These are phyloP conservation scores for Porites australiensis DNA, from an alignment of 64 coral and sea anemone species.

Conservation along the genomic window DNA sequence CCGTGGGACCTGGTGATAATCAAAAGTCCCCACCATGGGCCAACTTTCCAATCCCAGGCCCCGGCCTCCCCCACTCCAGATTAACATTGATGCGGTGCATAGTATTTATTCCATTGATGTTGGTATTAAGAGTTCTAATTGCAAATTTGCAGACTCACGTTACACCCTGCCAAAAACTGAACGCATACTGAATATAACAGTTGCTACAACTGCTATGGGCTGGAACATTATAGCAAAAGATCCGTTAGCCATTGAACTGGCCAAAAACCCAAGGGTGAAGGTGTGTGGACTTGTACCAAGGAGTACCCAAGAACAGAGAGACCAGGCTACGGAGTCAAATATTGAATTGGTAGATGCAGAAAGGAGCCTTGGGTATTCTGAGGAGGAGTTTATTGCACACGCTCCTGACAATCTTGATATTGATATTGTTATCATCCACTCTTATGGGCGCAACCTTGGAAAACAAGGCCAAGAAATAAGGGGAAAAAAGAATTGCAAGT, in stretches of 20 bases:
- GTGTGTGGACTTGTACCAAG: slow-evolving; percentile 13
- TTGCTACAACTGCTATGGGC: not conserved
- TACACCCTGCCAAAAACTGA: not conserved
- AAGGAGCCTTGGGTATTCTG: not conserved
- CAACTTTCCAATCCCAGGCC: no score
- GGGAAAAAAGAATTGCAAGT: not conserved
- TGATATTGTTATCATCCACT: not conserved
- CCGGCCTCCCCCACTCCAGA: no score
- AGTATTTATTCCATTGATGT: no score
- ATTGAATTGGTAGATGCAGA: not conserved
- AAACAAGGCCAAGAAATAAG: not conserved
- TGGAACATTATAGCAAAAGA: not conserved
- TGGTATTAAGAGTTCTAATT: not conserved
- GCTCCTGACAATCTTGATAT: not conserved
- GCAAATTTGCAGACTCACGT: not conserved
- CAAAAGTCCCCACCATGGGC: no score
- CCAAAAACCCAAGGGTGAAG: slow-evolving; percentile 8
- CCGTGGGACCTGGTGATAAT: no score
- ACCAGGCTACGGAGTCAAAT: not conserved
- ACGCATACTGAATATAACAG: not conserved
- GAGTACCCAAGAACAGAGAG: not conserved
- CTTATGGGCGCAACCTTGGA: not conserved
- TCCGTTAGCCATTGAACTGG: slow-evolving; percentile 24
- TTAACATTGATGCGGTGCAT: no score
- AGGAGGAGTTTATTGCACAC: not conserved